These are phyloP conservation scores for Theristus sp. DNA, from an alignment of 2,888 invertebrate genomes.

Conservation along the genomic window DNA sequence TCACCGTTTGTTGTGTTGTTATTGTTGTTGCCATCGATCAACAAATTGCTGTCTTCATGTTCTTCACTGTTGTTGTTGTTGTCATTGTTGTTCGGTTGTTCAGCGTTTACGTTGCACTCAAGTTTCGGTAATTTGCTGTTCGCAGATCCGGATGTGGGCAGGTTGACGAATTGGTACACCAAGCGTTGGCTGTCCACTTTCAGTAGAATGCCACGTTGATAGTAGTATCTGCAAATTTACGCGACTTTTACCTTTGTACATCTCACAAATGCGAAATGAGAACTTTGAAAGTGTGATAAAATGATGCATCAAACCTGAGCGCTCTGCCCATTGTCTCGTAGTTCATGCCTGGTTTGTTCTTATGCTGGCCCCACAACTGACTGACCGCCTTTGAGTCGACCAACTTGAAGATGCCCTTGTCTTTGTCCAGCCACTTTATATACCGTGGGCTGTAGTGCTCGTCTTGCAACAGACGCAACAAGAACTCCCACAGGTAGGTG, in stretches of 20 bases:
- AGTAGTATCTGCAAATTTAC: conserved; percentile 56
- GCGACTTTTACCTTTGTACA: too few relatives aligned
- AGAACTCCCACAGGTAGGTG: conserved; percentile 97
- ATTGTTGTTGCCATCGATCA: too few relatives aligned
- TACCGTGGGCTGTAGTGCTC: conserved; percentile 91
- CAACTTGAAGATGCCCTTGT: conserved; percentile 70
- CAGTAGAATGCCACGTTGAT: conserved; percentile 92
- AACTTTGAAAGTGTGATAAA: too few relatives aligned
- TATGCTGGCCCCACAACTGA: conserved; percentile 92
- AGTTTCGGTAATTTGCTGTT: too few relatives aligned
- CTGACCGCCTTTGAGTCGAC: conserved; percentile 98
- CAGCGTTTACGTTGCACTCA: too few relatives aligned
- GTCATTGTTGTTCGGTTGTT: too few relatives aligned
- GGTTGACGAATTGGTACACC: conserved; percentile 97
- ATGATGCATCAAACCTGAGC: conserved; percentile 54
- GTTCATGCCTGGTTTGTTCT: conserved; percentile 99
- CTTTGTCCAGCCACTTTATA: conserved; percentile 87
- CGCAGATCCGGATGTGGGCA: too few relatives aligned
- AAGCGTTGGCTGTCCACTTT: conserved; percentile 97
- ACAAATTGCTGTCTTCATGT: too few relatives aligned
- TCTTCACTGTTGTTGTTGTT: too few relatives aligned
- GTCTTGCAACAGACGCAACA: conserved; percentile 86
- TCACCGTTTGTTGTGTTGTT: too few relatives aligned
- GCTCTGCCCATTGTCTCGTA: conserved; percentile 99
- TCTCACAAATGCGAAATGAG: too few relatives aligned